These are phyloP conservation scores for Eupithecia tripunctaria DNA, from an alignment of 2,888 invertebrate genomes.

Conservation along the genomic window DNA sequence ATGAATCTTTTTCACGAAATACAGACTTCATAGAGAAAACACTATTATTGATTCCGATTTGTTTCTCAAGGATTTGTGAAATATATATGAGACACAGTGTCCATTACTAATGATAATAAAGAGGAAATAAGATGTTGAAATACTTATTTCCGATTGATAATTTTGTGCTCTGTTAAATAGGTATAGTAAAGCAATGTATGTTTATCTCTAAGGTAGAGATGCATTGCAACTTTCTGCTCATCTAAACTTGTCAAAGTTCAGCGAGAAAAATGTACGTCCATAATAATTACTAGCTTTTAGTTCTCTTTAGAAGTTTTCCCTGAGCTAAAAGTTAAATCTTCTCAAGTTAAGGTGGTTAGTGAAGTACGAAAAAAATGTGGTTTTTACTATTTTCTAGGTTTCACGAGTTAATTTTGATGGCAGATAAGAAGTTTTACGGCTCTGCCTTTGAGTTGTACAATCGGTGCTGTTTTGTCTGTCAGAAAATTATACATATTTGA, in stretches of 20 bases:
- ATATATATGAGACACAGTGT: background rate
- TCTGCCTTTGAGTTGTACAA: too few relatives aligned
- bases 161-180: too few relatives aligned
- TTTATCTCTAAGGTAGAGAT: background rate
- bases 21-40: background rate
- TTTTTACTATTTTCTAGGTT: too few relatives aligned
- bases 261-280: conserved; percentile 9
- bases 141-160: too few relatives aligned
- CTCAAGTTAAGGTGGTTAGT: background rate
- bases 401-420: too few relatives aligned
- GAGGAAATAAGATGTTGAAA: too few relatives aligned
- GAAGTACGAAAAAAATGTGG: too few relatives aligned
- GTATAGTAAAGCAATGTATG: too few relatives aligned
- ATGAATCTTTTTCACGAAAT: background rate
- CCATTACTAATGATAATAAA: background rate
- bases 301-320: conserved; percentile 12
- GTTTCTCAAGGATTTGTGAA: background rate
- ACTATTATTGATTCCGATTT: background rate
- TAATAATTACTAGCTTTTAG: conserved; percentile 23
- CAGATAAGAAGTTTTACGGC: too few relatives aligned
- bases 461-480: too few relatives aligned
- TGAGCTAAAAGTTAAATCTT: background rate
- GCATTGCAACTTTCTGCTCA: background rate
- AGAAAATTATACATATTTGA: too few relatives aligned
- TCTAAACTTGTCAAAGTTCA: background rate